Base-by-base conservation (phyloP, 2,797 vertebrate species). In the Neosilurus hyrtlii region DNA sequence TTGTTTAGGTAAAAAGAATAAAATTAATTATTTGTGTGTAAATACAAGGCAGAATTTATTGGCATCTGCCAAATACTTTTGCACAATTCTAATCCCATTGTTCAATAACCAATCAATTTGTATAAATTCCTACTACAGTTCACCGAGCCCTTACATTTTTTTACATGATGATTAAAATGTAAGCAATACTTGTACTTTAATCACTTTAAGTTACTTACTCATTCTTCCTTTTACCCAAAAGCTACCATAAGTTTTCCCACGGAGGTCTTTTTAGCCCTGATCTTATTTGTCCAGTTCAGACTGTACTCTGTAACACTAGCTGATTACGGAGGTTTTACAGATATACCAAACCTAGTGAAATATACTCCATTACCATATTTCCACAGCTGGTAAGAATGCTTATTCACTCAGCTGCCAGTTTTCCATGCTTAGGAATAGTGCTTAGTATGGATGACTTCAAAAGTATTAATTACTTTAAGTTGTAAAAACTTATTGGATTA, bases 331-430 rank as follows among this genome's bases (percentile, higher is more conserved):
- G 87, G 92, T 94, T 92, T 94, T 93, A 94, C 84, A 83, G 86
- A 90, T 89, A 92, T 91, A 92, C 93, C 91, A 91, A 92, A 93
- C 89, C 83, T 89, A 86, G 89, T 92, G 92, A 89, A 83, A 87
- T 91, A 92, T 93, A 93, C 90, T 92, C 90, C 91, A 89, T 88
- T 92, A 95, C 94, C 95, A 94, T 94, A 94, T 94, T 85, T 91
- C 95, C 87, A 95, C 97, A 98, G 97, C 96, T 97, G 97, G 96
- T 93, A 90, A 91, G 89, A 88, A 92, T 92, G 94, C 90, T 96
- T 96, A 95, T 93, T 85, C 89, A 61, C 86, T 90, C 83, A 86
- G 92, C 90, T 89, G 91, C 87, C 51, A 56, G 79, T 96, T 97
- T 96, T 94, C 94, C 93, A 52, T 91, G 9, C 92, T 96, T 93